These are phyloP conservation scores for Lithophane ornitopus DNA, from an alignment of 2,888 invertebrate species.

Conservation along the genomic window DNA sequence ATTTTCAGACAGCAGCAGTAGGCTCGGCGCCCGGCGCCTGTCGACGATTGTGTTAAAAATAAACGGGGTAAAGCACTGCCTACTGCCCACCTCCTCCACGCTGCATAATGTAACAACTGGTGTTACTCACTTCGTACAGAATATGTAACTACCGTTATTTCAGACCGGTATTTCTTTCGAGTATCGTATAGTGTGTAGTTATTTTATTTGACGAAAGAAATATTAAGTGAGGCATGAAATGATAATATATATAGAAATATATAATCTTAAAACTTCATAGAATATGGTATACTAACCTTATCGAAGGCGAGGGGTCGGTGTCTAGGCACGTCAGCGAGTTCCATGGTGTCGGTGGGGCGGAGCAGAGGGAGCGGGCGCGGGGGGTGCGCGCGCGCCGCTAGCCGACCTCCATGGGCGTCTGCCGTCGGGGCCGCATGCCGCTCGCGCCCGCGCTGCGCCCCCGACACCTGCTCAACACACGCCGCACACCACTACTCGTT, in stretches of 20 bases:
- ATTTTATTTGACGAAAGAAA: constrained; percentile 23
- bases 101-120: constrained; percentile 58
- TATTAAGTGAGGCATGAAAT: constrained; percentile 10
- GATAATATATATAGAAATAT: constrained; percentile 4
- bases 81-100: constrained; percentile 55
- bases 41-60: constrained; percentile 70
- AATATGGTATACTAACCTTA: constrained; percentile 89
- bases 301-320: constrained; percentile 94
- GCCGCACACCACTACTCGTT: constrained; percentile 54
- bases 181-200: constrained; percentile 16
- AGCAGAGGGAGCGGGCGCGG: constrained; percentile 93
- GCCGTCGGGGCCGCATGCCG: constrained; percentile 96
- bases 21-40: constrained; percentile 55
- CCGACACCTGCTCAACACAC: constrained; percentile 91
- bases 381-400: constrained; percentile 91
- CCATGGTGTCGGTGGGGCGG: constrained; percentile 92
- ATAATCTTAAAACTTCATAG: neutral
- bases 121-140: constrained; percentile 40
- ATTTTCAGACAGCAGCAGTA: constrained; percentile 70
- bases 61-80: constrained; percentile 69
- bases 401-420: constrained; percentile 96
- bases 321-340: constrained; percentile 88
- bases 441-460: constrained; percentile 94
- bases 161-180: constrained; percentile 38
- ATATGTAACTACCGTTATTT: constrained; percentile 55